These are phyloP conservation scores for Hiodon tergisus DNA, from an alignment of 2,113 vertebrate genomes.

Conservation along the genomic window DNA sequence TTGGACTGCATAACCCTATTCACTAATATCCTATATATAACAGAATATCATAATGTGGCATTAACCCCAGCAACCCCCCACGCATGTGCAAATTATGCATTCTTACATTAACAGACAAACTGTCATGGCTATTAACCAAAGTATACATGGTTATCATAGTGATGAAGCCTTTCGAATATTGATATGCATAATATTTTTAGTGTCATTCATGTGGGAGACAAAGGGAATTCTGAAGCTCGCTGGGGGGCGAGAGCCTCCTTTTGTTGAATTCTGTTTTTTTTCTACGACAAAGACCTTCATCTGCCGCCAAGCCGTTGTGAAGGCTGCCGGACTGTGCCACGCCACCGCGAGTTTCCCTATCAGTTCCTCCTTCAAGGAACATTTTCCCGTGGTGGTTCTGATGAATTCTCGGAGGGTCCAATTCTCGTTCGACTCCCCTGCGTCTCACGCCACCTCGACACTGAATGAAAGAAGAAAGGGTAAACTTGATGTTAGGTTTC, in stretches of 20 bases:
- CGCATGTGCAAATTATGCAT: no score
- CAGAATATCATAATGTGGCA: not conserved
- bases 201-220: conserved; percentile 54
- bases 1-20: not conserved
- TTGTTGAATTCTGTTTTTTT: conserved; percentile 48
- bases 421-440: conserved; percentile 43
- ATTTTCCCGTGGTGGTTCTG: conserved; percentile 62
- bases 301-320: conserved; percentile 17
- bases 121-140: not conserved
- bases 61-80: not conserved
- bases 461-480: not conserved
- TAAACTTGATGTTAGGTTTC: not conserved
- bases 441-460: conserved; percentile 20
- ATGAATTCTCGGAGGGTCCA: conserved; percentile 51
- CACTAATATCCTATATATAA: not conserved
- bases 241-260: conserved; percentile 48
- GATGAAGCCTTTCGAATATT: conserved; percentile 44
- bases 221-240: conserved; percentile 41
- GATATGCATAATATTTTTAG: conserved; percentile 69
- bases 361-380: conserved; percentile 54
- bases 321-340: conserved; percentile 40
- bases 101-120: not conserved
- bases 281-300: conserved; percentile 24
- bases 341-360: conserved; percentile 57
- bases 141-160: not conserved